Conservation (phyloP, 1,140 invertebrate species). For the Brachionus plicatilis region DNA sequence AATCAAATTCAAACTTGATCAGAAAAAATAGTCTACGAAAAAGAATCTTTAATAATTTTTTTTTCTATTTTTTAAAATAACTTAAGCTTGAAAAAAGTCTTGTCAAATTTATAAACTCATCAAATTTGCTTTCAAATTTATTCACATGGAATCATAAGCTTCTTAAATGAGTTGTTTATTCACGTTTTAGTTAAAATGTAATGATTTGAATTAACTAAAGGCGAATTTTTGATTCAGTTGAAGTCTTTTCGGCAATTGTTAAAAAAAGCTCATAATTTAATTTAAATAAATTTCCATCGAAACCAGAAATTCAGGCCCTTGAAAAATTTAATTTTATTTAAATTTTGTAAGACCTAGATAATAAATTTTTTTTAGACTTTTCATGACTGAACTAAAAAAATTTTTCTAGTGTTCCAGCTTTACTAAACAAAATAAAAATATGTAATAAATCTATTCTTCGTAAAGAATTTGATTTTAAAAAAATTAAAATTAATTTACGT, state of each 20-base stretch:
- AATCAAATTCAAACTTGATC: background rate
- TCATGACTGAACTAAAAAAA: background rate
- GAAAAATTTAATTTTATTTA: background rate
- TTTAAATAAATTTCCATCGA: background rate
- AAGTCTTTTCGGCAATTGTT: background rate
- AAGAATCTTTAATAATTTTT: no score
- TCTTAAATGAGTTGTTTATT: background rate
- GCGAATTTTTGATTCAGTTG: background rate
- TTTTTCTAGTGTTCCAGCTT: background rate
- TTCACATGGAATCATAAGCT: background rate
- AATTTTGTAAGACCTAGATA: no score
- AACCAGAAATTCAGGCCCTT: background rate
- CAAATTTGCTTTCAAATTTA: background rate
- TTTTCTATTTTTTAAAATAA: no score
- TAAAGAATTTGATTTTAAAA: no score
- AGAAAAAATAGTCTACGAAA: background rate
- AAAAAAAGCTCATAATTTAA: background rate
- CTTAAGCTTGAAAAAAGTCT: background rate
- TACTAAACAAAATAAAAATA: no score
- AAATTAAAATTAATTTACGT: background rate
- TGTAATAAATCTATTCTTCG: no score
- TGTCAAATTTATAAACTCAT: background rate
- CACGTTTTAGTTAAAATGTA: background rate
- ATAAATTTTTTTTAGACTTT: background rate
- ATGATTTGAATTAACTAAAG: background rate